Conservation (phyloP, 2,888 invertebrate genomes). For the Pecten maximus region DNA sequence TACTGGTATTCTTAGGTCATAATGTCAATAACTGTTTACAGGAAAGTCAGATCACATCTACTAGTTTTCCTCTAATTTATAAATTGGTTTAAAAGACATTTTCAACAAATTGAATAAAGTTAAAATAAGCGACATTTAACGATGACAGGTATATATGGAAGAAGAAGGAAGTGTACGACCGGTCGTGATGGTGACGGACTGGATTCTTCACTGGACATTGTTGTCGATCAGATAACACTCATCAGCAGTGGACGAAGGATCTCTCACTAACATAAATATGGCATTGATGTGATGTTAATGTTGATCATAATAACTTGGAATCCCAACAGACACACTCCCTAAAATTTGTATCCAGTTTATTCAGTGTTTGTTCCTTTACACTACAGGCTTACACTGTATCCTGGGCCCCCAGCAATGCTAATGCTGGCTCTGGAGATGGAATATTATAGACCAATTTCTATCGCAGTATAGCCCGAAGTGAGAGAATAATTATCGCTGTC, state of each 20-base stretch:
- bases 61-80: too few species aligned
- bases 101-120: too few species aligned
- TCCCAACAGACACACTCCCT: background rate
- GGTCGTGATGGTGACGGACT: background rate
- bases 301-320: too few species aligned
- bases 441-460: background rate
- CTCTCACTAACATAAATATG: background rate
- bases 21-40: too few species aligned
- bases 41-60: too few species aligned
- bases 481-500: background rate
- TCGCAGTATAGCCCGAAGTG: background rate
- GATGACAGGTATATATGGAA: background rate
- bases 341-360: background rate
- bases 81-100: too few species aligned
- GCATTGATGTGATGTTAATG: too few species aligned
- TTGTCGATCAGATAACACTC: background rate
- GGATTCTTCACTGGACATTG: background rate
- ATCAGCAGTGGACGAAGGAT: background rate
- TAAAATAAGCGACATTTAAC: too few species aligned
- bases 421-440: background rate
- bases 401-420: constrained; percentile 17
- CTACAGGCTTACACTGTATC: background rate
- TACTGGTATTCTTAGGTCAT: too few species aligned
- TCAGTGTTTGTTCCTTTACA: background rate
- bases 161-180: background rate